These are phyloP conservation scores for Heterodera filipjevi DNA, from an alignment of 2,888 invertebrate genomes.

Conservation along the genomic window DNA sequence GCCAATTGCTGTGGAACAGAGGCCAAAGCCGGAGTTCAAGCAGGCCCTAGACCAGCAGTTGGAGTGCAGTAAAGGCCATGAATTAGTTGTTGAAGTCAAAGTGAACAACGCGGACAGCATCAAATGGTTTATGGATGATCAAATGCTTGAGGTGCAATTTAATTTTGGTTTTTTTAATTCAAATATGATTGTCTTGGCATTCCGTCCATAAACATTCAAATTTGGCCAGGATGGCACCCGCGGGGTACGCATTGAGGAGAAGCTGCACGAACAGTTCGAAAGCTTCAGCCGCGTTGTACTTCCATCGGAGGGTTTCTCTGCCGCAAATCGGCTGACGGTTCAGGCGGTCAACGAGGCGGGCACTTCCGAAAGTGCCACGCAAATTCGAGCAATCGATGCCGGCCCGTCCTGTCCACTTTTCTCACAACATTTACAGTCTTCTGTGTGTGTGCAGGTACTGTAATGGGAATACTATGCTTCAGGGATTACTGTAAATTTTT, in stretches of 20 bases:
- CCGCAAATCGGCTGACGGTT: conserved; percentile 68
- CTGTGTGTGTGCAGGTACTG: conserved; percentile 16
- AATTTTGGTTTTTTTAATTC: background rate
- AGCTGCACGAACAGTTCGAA: conserved; percentile 6
- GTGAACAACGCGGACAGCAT: conserved; percentile 30
- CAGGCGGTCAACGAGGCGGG: conserved; percentile 57
- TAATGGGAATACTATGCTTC: background rate
- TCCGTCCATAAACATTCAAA: background rate
- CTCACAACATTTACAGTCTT: background rate
- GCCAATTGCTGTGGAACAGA: conserved; percentile 29
- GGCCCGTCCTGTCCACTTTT: conserved; percentile 6
- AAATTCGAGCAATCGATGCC: conserved; percentile 39
- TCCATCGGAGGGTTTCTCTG: conserved; percentile 14
- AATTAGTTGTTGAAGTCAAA: conserved; percentile 31
- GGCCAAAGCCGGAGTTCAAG: conserved; percentile 31
- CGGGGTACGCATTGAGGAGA: conserved; percentile 49
- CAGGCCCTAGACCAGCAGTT: conserved; percentile 9
- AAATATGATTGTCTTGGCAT: conserved; percentile 42
- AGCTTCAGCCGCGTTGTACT: conserved; percentile 72
- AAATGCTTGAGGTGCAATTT: conserved; percentile 31
- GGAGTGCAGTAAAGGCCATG: conserved; percentile 33
- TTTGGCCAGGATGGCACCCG: conserved; percentile 47
- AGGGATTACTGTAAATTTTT: background rate
- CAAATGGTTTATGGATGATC: conserved; percentile 36
- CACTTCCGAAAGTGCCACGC: conserved; percentile 43